Conservation (phyloP, 2,113 vertebrate species). For the Anoura caudifer region DNA sequence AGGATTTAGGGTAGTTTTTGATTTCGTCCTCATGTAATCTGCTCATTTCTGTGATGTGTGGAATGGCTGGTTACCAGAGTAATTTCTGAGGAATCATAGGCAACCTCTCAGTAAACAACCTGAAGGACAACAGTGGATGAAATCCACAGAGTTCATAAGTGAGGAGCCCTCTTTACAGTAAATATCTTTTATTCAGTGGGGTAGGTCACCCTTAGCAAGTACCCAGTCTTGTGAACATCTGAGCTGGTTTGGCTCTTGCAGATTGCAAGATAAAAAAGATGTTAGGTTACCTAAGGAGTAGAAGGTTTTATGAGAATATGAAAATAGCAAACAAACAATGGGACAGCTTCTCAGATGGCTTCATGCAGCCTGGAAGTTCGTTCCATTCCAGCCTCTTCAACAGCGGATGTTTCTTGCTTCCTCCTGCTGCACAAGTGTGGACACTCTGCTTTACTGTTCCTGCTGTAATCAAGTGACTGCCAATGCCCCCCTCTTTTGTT, state of each 20-base stretch:
- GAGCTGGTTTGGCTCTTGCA: not conserved
- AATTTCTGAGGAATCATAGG: not conserved
- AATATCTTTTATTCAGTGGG: not conserved
- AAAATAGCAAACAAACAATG: not conserved
- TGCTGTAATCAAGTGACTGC: not conserved
- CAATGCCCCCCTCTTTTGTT: rapidly evolving
- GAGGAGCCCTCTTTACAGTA: not conserved
- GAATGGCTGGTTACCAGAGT: not conserved
- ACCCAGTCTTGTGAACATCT: not conserved
- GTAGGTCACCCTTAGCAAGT: too few species aligned
- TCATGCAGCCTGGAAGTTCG: not conserved
- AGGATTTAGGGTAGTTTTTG: not conserved
- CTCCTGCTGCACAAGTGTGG: not conserved
- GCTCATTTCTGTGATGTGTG: not conserved
- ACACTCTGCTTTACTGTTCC: not conserved
- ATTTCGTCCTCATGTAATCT: not conserved
- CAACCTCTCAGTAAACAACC: not conserved
- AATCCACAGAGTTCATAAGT: not conserved
- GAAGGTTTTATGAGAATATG: not conserved
- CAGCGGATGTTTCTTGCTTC: not conserved
- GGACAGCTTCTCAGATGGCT: not conserved
- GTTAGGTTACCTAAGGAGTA: not conserved
- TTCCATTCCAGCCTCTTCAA: not conserved
- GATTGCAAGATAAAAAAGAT: not conserved
- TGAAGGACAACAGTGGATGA: not conserved